phyloP scores from a whole-genome alignment of 1,140 invertebrate species.

The Drosophila teissieri region DNA sequence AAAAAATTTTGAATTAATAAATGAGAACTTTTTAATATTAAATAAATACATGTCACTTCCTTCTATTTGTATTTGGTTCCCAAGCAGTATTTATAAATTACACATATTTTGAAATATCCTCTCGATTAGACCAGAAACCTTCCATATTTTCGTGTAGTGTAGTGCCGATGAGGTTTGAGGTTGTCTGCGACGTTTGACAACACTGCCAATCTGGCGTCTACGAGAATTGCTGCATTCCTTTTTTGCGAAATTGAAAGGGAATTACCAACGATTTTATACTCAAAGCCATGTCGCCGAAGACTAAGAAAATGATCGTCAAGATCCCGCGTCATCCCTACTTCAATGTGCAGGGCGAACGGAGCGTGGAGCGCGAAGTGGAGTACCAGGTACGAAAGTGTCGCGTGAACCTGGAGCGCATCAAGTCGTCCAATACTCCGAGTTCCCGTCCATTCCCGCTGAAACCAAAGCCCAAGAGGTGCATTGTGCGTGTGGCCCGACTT shows the following conservation, averaged over 20 bases:
- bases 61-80: no score
- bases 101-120: no score
- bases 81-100: no score
- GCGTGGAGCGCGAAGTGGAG: slow-evolving; percentile 3
- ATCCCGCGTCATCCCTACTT: slow-evolving; percentile 63
- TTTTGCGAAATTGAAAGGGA: background rate
- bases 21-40: no score
- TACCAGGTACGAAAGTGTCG: slow-evolving; percentile 62
- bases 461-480: slow-evolving; percentile 53
- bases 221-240: slow-evolving; percentile 7
- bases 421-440: slow-evolving; percentile 9
- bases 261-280: background rate
- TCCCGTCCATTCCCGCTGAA: slow-evolving; percentile 32
- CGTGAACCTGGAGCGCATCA: slow-evolving; percentile 61
- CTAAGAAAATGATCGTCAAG: slow-evolving; percentile 60
- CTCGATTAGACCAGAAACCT: no score
- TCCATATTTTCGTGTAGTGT: background rate
- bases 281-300: slow-evolving; percentile 52
- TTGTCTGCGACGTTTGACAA: background rate
- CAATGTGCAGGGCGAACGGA: slow-evolving; percentile 19
- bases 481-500: slow-evolving; percentile 63
- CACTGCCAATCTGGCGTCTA: slow-evolving; percentile 21
- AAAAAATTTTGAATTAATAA: background rate
- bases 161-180: background rate
- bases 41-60: no score